Evolutionary conservation across 2,888 invertebrate genomes (phyloP).

Genomic region (Spilosoma lubricipeda): DNA sequence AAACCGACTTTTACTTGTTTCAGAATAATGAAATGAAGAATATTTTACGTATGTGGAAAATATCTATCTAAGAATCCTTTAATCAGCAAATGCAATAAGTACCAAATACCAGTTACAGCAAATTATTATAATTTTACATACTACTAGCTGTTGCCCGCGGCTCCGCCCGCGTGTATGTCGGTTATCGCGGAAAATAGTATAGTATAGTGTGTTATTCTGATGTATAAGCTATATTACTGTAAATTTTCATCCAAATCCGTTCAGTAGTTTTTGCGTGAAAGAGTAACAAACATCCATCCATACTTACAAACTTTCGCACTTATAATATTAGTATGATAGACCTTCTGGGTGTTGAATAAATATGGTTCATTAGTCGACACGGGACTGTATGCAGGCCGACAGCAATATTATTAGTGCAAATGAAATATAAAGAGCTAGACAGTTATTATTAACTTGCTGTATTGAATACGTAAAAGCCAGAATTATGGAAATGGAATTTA

Average conservation of each 20-base stretch:
- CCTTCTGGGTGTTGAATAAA: not conserved
- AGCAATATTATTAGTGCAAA: not conserved
- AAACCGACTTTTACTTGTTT: too few relatives aligned
- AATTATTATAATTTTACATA: not conserved
- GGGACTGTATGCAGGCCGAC: not conserved
- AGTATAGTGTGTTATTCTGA: too few relatives aligned
- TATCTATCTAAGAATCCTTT: not conserved
- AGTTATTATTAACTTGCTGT: not conserved
- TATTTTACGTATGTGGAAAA: not conserved
- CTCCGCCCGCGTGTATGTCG: too few relatives aligned
- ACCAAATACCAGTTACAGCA: not conserved
- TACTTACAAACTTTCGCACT: too few relatives aligned
- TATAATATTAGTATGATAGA: too few relatives aligned
- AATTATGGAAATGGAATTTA: not conserved
- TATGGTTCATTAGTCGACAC: not conserved
- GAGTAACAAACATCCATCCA: too few relatives aligned
- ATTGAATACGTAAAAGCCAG: not conserved
- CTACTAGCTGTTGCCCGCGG: too few relatives aligned
- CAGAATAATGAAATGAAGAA: too few relatives aligned
- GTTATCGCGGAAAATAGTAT: too few relatives aligned
- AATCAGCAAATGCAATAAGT: not conserved
- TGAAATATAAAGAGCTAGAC: not conserved
- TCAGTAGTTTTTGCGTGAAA: too few relatives aligned
- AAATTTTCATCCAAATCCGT: too few relatives aligned
- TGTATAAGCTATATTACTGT: too few relatives aligned